Evolutionary conservation across 2,888 invertebrate genomes (phyloP), one percentile per base, ranked within the genome.

Genomic region (Choreutis nemorana): DNA sequence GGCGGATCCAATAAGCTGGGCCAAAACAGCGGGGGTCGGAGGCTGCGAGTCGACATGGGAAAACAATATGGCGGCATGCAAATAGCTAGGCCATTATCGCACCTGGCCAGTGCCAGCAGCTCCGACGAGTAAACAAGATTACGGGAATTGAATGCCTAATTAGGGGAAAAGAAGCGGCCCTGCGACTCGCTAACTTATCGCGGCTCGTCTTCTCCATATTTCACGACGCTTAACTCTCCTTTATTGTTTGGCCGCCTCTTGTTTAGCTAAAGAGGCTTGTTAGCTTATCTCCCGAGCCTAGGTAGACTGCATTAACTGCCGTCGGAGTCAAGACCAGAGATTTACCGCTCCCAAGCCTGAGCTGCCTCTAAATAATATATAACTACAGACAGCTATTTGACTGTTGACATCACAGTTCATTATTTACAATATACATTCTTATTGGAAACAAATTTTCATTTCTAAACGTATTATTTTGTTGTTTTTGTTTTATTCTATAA

Each of bases 11-110:
- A 77, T 78, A 77, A 77, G 71, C 77, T 62, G 52, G 55, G 64
- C 66, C 71, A 64, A 71, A 72, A 67, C 71, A 66, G 66, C 68
- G 64, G 77, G 73, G 71, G 68, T 62, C 60, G 70, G 65, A 56
- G 52, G 51, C 60, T 53, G 57, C 62, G 55, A 58, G 62, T 45
- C 58, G 55, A 51, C 70, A 71, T 64, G 68, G 75, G 65, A 59
- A 67, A 70, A 68, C 77, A 77, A 72, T 73, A 78, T 77, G 77
- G 77, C 77, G 73, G 77, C 78, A 78, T 78, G 77, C 77, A 78
- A 78, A 78, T 78, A 75, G 67, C 72, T 58, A 65, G 64, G 67
- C 78, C 72, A 78, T 78, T 78, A 78, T 77, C 77, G 72, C 78
- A 78, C 78, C 78, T 77, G 78, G 72, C 63, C 73, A 70, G 72